Evolutionary conservation across 2,888 invertebrate species (phyloP), one percentile per base, ranked within the genome.

Genomic region (Thysanoteuthis rhombus): DNA sequence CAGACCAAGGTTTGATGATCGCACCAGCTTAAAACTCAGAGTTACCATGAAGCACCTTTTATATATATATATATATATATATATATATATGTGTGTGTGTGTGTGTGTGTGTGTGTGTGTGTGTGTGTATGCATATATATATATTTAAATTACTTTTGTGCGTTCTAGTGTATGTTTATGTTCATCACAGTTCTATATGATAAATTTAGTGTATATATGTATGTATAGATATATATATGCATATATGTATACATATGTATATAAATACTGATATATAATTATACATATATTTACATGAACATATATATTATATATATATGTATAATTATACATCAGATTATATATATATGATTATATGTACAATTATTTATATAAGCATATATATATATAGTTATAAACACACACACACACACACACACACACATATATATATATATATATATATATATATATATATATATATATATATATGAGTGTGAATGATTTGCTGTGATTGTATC

Each of bases 361-460:
- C 8, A 38, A 90, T 90, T 16, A 38, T 6, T 38, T 32, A n/a
- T n/a, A n/a, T n/a, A n/a, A n/a, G n/a, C n/a, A n/a, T n/a, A n/a
- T n/a, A n/a, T n/a, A n/a, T n/a, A n/a, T n/a, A n/a, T n/a, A n/a
- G n/a, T n/a, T n/a, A n/a, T n/a, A n/a, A n/a, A n/a, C 3, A 90
- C 5, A 8, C 10, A 12, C 28, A 38, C 16, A n/a, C 45, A 52
- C 36, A 45, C 0, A 32, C 45, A 92, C 45, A 47, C 4, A n/a
- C 32, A n/a, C 32, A 36, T 52, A 42, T 92, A 42, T 45, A 42
- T 39, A 28, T 92, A 36, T 45, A n/a, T 92, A 92, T 47, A 52
- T 47, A 52, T 52, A 92, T 36, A 92, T 92, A 52, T 92, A 47
- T 92, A 42, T 47, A 47, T 90, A 90, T 39, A 39, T 90, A 90